Evolutionary conservation across 2,888 invertebrate species (phyloP).

Genomic region (Zygothrica quintamaculata): DNA sequence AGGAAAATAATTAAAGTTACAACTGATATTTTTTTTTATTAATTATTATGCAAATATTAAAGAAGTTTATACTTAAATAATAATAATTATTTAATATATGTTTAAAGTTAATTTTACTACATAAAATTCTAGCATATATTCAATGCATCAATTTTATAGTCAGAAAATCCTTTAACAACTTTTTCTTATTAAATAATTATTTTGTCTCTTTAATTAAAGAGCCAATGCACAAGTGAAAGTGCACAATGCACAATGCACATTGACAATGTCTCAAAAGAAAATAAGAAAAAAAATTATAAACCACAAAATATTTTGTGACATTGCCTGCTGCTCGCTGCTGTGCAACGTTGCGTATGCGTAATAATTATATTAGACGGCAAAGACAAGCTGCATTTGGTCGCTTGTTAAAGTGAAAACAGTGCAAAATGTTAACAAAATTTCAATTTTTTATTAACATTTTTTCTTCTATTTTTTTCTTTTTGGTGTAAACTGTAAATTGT

Average conservation of each 20-base stretch:
- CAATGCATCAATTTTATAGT: no score
- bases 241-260: conserved; percentile 36
- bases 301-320: conserved; percentile 25
- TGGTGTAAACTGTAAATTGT: no score
- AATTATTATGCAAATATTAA: no score
- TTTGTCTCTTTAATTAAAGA: conserved; percentile 68
- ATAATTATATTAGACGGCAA: conserved; percentile 57
- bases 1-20: no score
- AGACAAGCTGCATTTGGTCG: conserved; percentile 20
- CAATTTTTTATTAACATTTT: conserved; percentile 17
- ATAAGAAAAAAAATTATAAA: neutral
- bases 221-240: conserved; percentile 60
- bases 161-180: conserved; percentile 20
- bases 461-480: no score
- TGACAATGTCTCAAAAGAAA: no score
- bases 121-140: no score
- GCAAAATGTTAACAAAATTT: conserved; percentile 18
- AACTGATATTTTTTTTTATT: no score
- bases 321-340: conserved; percentile 22
- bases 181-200: conserved; percentile 60
- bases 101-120: no score
- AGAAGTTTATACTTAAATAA: no score
- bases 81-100: no score
- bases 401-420: conserved; percentile 61
- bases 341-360: conserved; percentile 74